These are phyloP conservation scores for Heliconius ethilla DNA, from an alignment of 2,888 invertebrate genomes.

Conservation along the genomic window DNA sequence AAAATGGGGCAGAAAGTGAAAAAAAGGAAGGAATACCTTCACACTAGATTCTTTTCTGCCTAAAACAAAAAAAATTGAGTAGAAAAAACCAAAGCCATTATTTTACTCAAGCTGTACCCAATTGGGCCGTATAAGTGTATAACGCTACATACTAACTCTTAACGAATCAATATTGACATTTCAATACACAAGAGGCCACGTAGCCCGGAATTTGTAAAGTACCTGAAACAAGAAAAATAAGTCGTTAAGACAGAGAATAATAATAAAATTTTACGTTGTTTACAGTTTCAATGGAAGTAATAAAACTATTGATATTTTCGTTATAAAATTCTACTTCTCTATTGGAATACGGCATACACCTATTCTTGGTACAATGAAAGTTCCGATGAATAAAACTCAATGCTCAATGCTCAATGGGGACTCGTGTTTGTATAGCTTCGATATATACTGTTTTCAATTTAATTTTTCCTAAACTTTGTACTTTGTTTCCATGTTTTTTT, in stretches of 20 bases:
- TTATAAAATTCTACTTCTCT: neutral
- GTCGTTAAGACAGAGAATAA: constrained; percentile 14
- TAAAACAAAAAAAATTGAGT: neutral
- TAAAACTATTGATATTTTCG: constrained; percentile 12
- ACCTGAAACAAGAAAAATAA: constrained; percentile 33
- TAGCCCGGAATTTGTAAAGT: constrained; percentile 2
- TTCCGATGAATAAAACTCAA: constrained; percentile 16
- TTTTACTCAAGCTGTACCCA: neutral
- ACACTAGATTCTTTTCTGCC: no score
- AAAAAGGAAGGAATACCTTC: no score
- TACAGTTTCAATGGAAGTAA: neutral
- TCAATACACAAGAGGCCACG: constrained; percentile 4
- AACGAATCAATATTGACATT: neutral
- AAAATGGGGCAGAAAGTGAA: no score
- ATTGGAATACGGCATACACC: neutral
- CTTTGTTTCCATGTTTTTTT: neutral
- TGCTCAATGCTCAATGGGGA: constrained; percentile 14
- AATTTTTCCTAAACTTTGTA: neutral
- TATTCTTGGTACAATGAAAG: constrained; percentile 15
- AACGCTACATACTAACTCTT: neutral
- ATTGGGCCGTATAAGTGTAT: neutral
- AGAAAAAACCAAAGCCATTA: neutral
- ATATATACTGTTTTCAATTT: constrained; percentile 2
- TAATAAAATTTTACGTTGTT: neutral
- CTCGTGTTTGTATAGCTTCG: neutral